Percentiles rank a stretch among this genome's conserved stretches.
Evolutionary conservation across 1,140 invertebrate genomes (phyloP).

Genomic region (Lethrus apterus): DNA sequence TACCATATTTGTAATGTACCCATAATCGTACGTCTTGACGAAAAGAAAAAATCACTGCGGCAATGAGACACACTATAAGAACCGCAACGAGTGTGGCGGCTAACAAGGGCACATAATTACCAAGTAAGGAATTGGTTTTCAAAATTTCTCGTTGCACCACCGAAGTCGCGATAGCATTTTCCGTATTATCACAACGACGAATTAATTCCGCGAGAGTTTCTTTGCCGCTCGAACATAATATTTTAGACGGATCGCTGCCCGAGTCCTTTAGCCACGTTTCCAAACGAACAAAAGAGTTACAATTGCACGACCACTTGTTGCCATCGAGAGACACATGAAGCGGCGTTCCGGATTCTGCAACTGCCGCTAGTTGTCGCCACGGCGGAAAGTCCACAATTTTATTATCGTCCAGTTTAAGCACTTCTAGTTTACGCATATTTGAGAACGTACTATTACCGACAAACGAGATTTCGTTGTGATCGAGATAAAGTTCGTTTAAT

Average conservation of each 20-base stretch:
- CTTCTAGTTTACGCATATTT: conserved; percentile 63
- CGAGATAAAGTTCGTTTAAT: conserved; percentile 74
- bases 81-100: conserved; percentile 67
- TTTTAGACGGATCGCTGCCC: conserved; percentile 52
- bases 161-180: conserved; percentile 54
- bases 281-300: conserved; percentile 55
- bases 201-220: conserved; percentile 53
- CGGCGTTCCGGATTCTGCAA: conserved; percentile 46
- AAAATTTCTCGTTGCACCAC: conserved; percentile 53
- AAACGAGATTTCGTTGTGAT: conserved; percentile 65
- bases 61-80: conserved; percentile 59
- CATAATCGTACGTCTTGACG: conserved; percentile 66
- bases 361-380: conserved; percentile 55
- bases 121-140: conserved; percentile 47
- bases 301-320: conserved; percentile 69
- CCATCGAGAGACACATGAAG: conserved; percentile 56
- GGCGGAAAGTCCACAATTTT: conserved; percentile 67
- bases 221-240: conserved; percentile 48
- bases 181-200: conserved; percentile 54
- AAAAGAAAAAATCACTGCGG: conserved; percentile 66
- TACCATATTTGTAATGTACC: conserved; percentile 65
- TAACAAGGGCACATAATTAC: conserved; percentile 60
- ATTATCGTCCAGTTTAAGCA: conserved; percentile 74
- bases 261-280: conserved; percentile 57
- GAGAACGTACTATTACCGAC: conserved; percentile 72